Evolutionary conservation across 2,888 invertebrate genomes (phyloP), one percentile per base, ranked within the genome.

Genomic region (Flabesymbios commensalis): DNA sequence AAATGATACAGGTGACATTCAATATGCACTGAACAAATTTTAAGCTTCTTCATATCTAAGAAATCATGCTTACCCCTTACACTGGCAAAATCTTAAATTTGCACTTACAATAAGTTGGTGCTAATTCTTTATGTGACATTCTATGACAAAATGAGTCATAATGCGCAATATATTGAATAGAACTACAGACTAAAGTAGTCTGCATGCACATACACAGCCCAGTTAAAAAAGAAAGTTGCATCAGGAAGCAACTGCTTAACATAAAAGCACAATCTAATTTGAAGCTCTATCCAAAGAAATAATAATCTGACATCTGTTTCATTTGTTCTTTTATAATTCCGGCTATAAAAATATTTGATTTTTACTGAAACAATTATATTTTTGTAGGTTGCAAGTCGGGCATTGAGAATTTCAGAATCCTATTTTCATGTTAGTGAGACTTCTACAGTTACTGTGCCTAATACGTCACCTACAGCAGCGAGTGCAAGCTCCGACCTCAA

Each of bases 1-100:
- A 97, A 86, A 93, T 95, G 90, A 89, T 93, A 57, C 95, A 96
- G 87, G 84, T 85, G 69, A 51, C 14, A 0, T n/a, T 22, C n/a
- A n/a, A n/a, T n/a, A n/a, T n/a, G n/a, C n/a, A n/a, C 19, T 48
- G 10, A 39, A 2, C 22, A 2, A 3, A 7, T 10, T 22, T 24
- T 51, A 2, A 51, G n/a, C 10, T 31, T 49, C 26, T 29, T 26
- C 28, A n/a, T n/a, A n/a, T n/a, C n/a, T n/a, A n/a, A n/a, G n/a
- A n/a, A n/a, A n/a, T n/a, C n/a, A n/a, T n/a, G n/a, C n/a, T n/a
- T n/a, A n/a, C n/a, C n/a, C n/a, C n/a, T n/a, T n/a, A n/a, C n/a
- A n/a, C n/a, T n/a, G n/a, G n/a, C n/a, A n/a, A n/a, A n/a, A n/a
- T n/a, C n/a, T 28, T 45, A 14, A 22, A 4, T 24, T 47, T 1